Evolutionary conservation across 2,113 vertebrate species (phyloP).

Genomic region (Ibidorhyncha struthersii): DNA sequence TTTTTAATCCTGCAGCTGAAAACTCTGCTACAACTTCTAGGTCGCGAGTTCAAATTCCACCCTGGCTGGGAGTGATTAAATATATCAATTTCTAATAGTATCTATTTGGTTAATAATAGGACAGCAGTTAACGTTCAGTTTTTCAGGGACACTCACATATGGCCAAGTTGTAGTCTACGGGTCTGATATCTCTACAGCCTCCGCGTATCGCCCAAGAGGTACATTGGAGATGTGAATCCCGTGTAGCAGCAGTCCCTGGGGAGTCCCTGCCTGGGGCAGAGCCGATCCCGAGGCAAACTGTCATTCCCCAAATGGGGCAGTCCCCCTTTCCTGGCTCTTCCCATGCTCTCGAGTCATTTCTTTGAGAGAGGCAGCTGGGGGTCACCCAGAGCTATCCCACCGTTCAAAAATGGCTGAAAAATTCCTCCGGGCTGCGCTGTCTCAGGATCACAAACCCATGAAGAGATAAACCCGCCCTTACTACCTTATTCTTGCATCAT

Average conservation of each 20-base stretch:
- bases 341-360: neutral
- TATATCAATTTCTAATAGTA: conserved; percentile 46
- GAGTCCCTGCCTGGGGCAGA: neutral
- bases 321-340: neutral
- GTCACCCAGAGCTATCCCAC: neutral
- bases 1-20: conserved; percentile 17
- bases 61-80: conserved; percentile 42
- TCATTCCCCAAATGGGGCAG: neutral
- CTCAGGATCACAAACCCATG: neutral
- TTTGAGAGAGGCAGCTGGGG: neutral
- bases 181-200: neutral
- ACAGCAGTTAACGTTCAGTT: neutral
- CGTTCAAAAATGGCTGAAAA: neutral
- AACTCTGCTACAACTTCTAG: conserved; percentile 54
- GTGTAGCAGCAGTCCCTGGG: neutral
- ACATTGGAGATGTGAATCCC: neutral
- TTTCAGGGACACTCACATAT: neutral
- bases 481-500: conserved; percentile 45
- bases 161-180: neutral
- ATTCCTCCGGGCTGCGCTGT: neutral
- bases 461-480: neutral
- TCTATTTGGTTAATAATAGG: conserved; percentile 24
- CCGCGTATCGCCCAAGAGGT: neutral
- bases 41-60: conserved; percentile 51
- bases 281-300: neutral